Conservation (phyloP, 1,140 invertebrate species). For the Dendroctonus ponderosae region DNA sequence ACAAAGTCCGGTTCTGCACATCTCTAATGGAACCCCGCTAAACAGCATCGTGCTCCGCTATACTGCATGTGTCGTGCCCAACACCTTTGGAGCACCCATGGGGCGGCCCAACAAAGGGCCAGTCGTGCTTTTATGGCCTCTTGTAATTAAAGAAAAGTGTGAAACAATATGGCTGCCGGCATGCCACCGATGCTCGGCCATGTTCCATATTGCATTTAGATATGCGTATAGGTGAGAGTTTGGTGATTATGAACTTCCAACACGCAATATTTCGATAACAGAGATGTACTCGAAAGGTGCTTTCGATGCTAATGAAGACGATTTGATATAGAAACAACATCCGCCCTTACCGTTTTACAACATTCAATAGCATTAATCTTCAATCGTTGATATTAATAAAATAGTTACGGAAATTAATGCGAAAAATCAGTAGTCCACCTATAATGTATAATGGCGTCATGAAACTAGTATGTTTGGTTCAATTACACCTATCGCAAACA, state of each 20-base stretch:
- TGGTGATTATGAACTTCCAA: slow-evolving; percentile 5
- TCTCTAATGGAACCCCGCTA: slow-evolving; percentile 19
- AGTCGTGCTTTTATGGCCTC: slow-evolving; percentile 27
- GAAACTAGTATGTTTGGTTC: too few relatives aligned
- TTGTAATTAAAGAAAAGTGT: slow-evolving; percentile 30
- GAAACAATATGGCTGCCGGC: slow-evolving; percentile 29
- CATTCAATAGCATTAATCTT: too few relatives aligned
- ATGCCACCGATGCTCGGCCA: slow-evolving; percentile 19
- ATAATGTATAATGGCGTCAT: too few relatives aligned
- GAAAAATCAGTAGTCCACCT: too few relatives aligned
- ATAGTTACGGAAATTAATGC: too few relatives aligned
- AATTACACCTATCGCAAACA: too few relatives aligned
- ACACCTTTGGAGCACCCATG: slow-evolving; percentile 26
- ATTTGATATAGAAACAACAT: too few relatives aligned
- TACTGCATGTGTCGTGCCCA: slow-evolving; percentile 19
- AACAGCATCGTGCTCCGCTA: slow-evolving; percentile 9
- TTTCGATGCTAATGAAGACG: too few relatives aligned
- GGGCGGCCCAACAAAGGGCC: slow-evolving; percentile 27
- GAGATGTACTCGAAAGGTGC: background rate
- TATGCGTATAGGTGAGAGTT: slow-evolving; percentile 17
- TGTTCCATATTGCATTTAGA: slow-evolving; percentile 21
- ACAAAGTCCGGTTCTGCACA: slow-evolving; percentile 6
- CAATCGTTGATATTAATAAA: too few relatives aligned
- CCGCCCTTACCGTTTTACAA: too few relatives aligned
- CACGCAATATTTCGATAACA: slow-evolving; percentile 9